Conservation (phyloP, 2,797 vertebrate species). For the Hybognathus amarus region DNA sequence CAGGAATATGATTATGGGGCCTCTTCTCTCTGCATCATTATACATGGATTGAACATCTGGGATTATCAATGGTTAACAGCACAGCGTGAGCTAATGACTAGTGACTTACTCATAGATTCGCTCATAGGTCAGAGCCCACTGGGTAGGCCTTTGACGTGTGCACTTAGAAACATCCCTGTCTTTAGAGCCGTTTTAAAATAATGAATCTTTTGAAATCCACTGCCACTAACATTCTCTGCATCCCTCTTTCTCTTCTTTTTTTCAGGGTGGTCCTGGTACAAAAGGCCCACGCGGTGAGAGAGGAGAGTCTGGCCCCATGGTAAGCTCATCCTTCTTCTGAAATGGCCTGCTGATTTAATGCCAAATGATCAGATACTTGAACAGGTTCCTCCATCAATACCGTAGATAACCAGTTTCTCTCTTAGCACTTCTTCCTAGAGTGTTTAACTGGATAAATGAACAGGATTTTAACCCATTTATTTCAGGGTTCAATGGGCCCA, state of each 20-base stretch:
- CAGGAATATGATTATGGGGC: slow-evolving; percentile 23
- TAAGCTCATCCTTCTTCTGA: slow-evolving; percentile 77
- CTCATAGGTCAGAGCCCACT: slow-evolving; percentile 65
- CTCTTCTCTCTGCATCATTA: slow-evolving; percentile 45
- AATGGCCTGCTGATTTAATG: background rate
- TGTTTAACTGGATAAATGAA: background rate
- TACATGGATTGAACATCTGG: slow-evolving; percentile 47
- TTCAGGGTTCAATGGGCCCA: slow-evolving; percentile 87
- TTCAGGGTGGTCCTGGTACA: slow-evolving; percentile 90
- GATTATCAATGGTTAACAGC: slow-evolving; percentile 35
- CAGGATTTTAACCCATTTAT: background rate
- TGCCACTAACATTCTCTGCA: slow-evolving; percentile 50
- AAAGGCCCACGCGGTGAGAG: slow-evolving; percentile 96
- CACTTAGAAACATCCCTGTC: slow-evolving; percentile 62
- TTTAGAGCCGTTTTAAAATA: slow-evolving; percentile 62
- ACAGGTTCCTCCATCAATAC: background rate
- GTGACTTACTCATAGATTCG: slow-evolving; percentile 1
- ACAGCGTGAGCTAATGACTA: slow-evolving; percentile 54
- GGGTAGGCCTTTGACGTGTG: slow-evolving; percentile 65
- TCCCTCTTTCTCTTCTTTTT: slow-evolving; percentile 50
- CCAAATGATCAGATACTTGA: slow-evolving; percentile 12
- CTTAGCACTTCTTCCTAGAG: background rate
- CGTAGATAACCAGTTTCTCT: background rate
- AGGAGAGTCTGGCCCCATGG: slow-evolving; percentile 84
- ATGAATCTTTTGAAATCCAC: slow-evolving; percentile 47